Base-by-base conservation (phyloP, 1,140 invertebrate species). In the Apis dorsata region DNA sequence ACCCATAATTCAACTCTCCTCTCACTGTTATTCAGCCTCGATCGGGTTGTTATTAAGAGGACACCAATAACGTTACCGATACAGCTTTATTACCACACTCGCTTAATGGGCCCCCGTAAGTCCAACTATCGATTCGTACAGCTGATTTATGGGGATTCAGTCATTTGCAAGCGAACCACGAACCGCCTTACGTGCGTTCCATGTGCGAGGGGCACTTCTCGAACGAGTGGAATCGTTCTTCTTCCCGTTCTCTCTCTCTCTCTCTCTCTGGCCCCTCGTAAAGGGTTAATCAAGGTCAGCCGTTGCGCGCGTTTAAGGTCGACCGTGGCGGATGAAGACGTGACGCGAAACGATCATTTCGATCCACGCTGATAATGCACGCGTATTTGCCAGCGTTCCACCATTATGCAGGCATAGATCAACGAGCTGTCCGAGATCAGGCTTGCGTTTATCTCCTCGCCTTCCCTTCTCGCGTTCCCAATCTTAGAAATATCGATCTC, bases 1-100 rank as follows among this genome's bases (percentile, higher is more conserved):
- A 84, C 70, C 86, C 87, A 91, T 91, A 91, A 91, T 81, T 91
- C 91, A 91, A 60, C 85, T 15, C 77, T 77, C 24, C 71, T 82
- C 90, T 44, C 34, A 90, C 87, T 90, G 84, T 91, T 90, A 91
- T 90, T 91, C 89, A 85, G 86, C 70, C 77, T 63, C 79, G 85
- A 90, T 88, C 84, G 63, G 77, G 79, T 90, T 90, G 90, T 91
- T 91, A 91, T 91, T 91, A 91, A 91, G 91, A 90, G 87, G 90
- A 91, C 91, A 91, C 91, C 91, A 91, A 91, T 91, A 91, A 91
- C 83, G 88, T 91, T 90, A 90, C 84, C 89, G 86, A 87, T 90
- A 91, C 91, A 85, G 86, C 91, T 91, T 90, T 91, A 91, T 91
- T 91, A 91, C 90, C 62, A 73, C 84, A 62, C 72, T 80, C 79